Evolutionary conservation across 2,888 invertebrate species (phyloP).

Genomic region (Meta bourneti): DNA sequence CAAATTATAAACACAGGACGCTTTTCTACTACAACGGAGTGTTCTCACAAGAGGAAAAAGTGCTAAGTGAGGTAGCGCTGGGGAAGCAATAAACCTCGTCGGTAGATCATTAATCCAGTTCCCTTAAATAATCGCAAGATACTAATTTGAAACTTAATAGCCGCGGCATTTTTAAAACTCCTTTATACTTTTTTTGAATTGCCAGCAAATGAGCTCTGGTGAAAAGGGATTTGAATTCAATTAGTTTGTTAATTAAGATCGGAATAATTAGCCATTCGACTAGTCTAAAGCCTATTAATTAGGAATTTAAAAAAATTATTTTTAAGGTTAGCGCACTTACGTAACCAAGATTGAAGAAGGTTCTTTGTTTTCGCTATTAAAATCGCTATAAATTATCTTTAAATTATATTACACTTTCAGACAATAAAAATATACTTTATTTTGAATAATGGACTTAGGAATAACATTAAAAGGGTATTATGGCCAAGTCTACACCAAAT

Average conservation of each 20-base stretch:
- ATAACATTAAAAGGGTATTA: no score
- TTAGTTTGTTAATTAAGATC: slow-evolving; percentile 53
- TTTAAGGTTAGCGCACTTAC: not conserved
- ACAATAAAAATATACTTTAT: not conserved
- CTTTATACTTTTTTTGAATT: not conserved
- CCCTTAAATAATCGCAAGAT: slow-evolving; percentile 15
- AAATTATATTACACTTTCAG: not conserved
- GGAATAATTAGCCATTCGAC: slow-evolving; percentile 30
- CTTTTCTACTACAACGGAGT: not conserved
- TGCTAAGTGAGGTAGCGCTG: not conserved
- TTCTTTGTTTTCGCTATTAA: not conserved
- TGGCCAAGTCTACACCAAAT: no score
- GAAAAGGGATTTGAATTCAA: slow-evolving; percentile 57
- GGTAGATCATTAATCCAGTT: slow-evolving; percentile 25
- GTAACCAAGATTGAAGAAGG: not conserved
- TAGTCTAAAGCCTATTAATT: slow-evolving; percentile 36
- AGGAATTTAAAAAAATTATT: slow-evolving; percentile 7
- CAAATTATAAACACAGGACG: not conserved
- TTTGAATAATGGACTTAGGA: no score
- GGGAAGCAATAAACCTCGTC: not conserved
- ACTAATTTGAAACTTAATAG: slow-evolving; percentile 33
- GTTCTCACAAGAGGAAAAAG: not conserved
- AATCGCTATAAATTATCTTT: not conserved
- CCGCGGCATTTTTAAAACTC: not conserved
- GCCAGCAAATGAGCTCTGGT: slow-evolving; percentile 40